Base-by-base conservation (phyloP, 2,113 vertebrate species). In the Cyprinodon variegatus region DNA sequence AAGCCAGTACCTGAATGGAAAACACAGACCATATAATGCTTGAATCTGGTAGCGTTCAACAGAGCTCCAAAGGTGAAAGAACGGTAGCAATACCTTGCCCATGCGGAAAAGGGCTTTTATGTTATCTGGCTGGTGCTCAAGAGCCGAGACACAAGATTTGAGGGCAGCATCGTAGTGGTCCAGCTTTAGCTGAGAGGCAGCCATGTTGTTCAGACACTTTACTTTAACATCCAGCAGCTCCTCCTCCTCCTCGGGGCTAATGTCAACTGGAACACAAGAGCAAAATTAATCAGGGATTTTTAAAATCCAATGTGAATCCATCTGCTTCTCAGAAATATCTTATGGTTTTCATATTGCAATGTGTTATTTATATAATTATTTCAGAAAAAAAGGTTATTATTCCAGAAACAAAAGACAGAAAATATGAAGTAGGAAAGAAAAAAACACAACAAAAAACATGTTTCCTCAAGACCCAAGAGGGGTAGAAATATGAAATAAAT, bases 131-230 rank as follows among this genome's bases (percentile, higher is more conserved):
- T 99, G 96, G 79, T 97, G 95, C 65, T 92, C 93, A 3, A 99
- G 91, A 13, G 96, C 97, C 0, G 94, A 94, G 77, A 96, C 94
- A 68, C 97, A 99, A 57, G 97, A 97, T 70, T 96, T 96, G 46
- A 98, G 92, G 0, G 97, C 98, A 0, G 96, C 97, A 0, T 98
- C 96, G 6, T 96, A 96, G 84, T 98, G 98, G 84, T 99, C 97
- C 77, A 99, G 78, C 81, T 99, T 99, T 9, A 99, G 94, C 92
- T 99, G 97, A 0, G 97, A 95, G 0, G 98, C 98, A 0, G 98
- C 98, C 93, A 99, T 95, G 91, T 99, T 99, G 94, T 99, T 99
- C 63, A 99, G 93, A 92, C 98, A 99, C 81, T 99, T 99, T 81
- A 99, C 95, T 91, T 98, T 97, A 76, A 99, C 93, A 0, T 96